phyloP scores from a whole-genome alignment of 2,113 vertebrate species.

The Toxotes chatareus region DNA sequence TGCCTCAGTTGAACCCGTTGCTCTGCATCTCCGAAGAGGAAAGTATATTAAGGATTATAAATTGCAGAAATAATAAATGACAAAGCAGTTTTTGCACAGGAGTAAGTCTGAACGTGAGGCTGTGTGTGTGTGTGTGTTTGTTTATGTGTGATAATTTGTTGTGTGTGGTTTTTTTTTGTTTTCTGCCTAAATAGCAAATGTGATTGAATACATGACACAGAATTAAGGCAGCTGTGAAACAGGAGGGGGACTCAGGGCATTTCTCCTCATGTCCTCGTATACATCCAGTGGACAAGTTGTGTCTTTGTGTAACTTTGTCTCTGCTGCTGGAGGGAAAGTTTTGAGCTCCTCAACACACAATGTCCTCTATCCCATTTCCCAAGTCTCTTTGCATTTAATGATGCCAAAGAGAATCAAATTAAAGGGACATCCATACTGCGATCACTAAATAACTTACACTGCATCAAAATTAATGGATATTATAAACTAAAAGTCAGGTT shows the following conservation, averaged over 20 bases:
- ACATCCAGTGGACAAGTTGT: background rate
- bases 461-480: background rate
- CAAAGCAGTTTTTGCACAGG: constrained; percentile 61
- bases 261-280: constrained; percentile 1
- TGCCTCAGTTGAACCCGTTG: constrained; percentile 64
- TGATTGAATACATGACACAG: background rate
- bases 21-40: constrained; percentile 61
- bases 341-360: background rate
- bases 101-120: constrained; percentile 33
- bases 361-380: background rate
- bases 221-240: background rate
- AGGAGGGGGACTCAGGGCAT: background rate
- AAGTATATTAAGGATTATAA: constrained; percentile 69
- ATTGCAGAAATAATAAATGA: constrained; percentile 68
- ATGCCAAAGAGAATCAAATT: background rate
- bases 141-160: background rate
- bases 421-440: background rate
- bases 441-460: background rate
- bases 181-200: background rate
- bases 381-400: background rate
- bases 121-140: constrained; percentile 19
- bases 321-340: background rate
- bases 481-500: background rate
- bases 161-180: background rate
- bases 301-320: background rate